Base-by-base conservation (phyloP, 2,888 invertebrate genomes). In the Panzeria rudis region DNA sequence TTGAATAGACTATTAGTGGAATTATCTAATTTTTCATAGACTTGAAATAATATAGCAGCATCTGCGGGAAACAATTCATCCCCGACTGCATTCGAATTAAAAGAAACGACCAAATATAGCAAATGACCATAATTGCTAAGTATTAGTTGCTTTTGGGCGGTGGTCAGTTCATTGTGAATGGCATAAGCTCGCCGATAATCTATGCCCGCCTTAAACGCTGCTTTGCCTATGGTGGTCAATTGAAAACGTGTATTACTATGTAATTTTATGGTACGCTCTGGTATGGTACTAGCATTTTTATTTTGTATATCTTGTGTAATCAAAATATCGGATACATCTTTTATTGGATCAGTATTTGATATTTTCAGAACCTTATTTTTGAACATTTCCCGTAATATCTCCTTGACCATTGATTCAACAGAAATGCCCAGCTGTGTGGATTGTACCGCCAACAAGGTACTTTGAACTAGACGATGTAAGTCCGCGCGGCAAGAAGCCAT, bases 191-290 rank as follows among this genome's bases (percentile, higher is more conserved):
- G 93, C 13, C 94, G 93, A 64, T 97, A 93, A 87, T 97, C 96
- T 86, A 99, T 94, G 80, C 96, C 96, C n/a, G 97, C 97, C 94
- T 96, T 97, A 88, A 97, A 96, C 32, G 97, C 96, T 2, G 98
- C 97, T 86, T 93, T 94, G 13, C 98, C 98, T 35, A 98, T 92
- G 86, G 93, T 93, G 87, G 95, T 96, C 44, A 96, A 93, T 59
- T 93, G 91, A 20, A 96, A 92, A 61, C 93, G 91, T 13, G 93
- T 94, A 47, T 93, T 90, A 73, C 89, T 92, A 9, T 91, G 89
- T n/a, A 92, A 88, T n/a, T 90, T 84, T 32, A 92, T 80, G 1
- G 90, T 89, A 0, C 91, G 90, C 38, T 88, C 89, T 7, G 85
- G 29, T 8, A 76, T 50, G 3, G 75, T 75, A 8, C 25, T 8